Conservation (phyloP, 1,140 invertebrate genomes). For the Ceratitis capitata region DNA sequence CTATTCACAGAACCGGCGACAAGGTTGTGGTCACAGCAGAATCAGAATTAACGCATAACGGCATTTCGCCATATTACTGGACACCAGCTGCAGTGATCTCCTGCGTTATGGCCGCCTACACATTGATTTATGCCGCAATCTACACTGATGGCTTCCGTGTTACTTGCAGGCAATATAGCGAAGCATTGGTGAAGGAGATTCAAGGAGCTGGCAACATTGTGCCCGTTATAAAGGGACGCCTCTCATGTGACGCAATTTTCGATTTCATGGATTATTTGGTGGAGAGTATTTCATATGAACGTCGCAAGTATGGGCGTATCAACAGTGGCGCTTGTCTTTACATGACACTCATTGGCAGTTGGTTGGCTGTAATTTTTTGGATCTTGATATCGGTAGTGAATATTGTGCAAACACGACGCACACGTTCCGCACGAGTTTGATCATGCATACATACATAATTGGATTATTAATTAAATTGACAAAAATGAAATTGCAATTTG, state of each 20-base stretch:
- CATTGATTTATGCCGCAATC: conserved; percentile 71
- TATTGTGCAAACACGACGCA: conserved; percentile 67
- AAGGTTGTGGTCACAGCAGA: conserved; percentile 70
- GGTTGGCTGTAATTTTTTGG: conserved; percentile 71
- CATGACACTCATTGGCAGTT: conserved; percentile 69
- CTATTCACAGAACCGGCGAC: conserved; percentile 69
- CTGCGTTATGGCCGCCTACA: conserved; percentile 70
- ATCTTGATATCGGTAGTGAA: conserved; percentile 67
- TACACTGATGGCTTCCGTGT: conserved; percentile 74
- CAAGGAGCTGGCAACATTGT: conserved; percentile 70
- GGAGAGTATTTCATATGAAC: conserved; percentile 68
- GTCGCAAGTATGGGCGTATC: conserved; percentile 70
- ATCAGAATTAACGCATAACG: conserved; percentile 66
- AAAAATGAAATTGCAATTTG: neutral
- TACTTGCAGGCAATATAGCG: conserved; percentile 74
- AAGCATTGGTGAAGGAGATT: conserved; percentile 69
- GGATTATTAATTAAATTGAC: too few relatives aligned
- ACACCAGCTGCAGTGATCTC: conserved; percentile 69
- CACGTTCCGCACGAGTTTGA: conserved; percentile 53
- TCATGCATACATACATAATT: neutral
- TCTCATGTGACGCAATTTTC: conserved; percentile 73
- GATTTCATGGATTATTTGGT: conserved; percentile 81
- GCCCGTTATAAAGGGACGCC: conserved; percentile 71
- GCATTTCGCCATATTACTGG: conserved; percentile 71
- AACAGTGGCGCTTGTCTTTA: conserved; percentile 73